Base-by-base conservation (phyloP, 2,888 invertebrate genomes). In the Bibio marci region DNA sequence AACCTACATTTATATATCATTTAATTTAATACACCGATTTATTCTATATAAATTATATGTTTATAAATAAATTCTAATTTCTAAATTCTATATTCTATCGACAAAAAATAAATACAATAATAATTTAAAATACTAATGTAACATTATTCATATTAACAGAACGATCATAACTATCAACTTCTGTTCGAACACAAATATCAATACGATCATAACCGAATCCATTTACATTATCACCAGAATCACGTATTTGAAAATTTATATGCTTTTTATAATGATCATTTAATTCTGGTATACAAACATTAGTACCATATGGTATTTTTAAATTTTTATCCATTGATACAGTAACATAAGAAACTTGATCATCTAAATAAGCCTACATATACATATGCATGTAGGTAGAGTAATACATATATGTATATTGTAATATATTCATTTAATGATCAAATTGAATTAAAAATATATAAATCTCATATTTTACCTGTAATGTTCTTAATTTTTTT, bases 121-220 rank as follows among this genome's bases (percentile, higher is more conserved):
- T 28, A n/a, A 28, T 28, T 33, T 33, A 33, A 33, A 33, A 8
- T 4, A 33, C 19, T 18, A 33, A 4, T n/a, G 33, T 18, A 12
- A n/a, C 33, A 18, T 18, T 12, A 12, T 17, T n/a, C 11, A 33
- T 18, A 33, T 33, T 33, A 33, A 33, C 33, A 4, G n/a, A 12
- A 11, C n/a, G 33, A 33, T 33, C 33, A 18, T 33, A 33, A 33
- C 33, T 33, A 18, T 33, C 33, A 7, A 17, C 17, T 19, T 33
- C 33, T 3, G 33, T 18, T n/a, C 18, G 17, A 18, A 33, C 33
- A 33, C 33, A 33, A 18, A 33, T 19, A 11, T 33, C 33, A 17
- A 19, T 17, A 3, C 33, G 17, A 7, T 18, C 6, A 17, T 18
- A 17, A 11, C 33, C 18, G 5, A 12, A 17, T 3, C 33, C 33